phyloP scores from a whole-genome alignment of 2,888 invertebrate genomes.

The Erebia ligea region DNA sequence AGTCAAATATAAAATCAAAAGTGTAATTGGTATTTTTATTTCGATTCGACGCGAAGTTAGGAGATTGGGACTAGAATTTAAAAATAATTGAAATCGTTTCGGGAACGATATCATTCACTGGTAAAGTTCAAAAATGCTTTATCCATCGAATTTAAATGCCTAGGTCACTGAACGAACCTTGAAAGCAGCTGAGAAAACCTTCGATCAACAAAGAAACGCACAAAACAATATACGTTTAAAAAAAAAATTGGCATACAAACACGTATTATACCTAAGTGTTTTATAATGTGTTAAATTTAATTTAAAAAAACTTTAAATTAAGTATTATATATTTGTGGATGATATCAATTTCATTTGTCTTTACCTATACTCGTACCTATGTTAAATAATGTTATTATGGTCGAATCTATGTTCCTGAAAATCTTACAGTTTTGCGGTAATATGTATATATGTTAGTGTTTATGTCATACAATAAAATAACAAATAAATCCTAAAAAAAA shows the following conservation, averaged over 20 bases:
- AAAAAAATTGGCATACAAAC: background rate
- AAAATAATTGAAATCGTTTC: slow-evolving; percentile 1
- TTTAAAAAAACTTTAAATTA: background rate
- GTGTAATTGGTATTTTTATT: background rate
- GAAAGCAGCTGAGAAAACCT: background rate
- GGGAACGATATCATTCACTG: background rate
- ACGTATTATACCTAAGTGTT: background rate
- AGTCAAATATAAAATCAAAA: background rate
- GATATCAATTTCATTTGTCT: too few relatives aligned
- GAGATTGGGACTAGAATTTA: background rate
- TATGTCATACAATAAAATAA: background rate
- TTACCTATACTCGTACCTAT: too few relatives aligned
- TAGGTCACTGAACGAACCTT: slow-evolving; percentile 24
- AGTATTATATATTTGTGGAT: background rate
- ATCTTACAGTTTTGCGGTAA: background rate
- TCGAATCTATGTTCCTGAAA: background rate
- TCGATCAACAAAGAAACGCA: slow-evolving; percentile 5
- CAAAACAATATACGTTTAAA: background rate
- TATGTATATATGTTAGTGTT: background rate
- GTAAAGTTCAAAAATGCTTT: slow-evolving; percentile 14
- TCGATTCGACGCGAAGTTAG: background rate
- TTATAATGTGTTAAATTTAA: background rate
- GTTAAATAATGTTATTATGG: too few relatives aligned
- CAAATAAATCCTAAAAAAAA: background rate
- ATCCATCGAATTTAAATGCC: slow-evolving; percentile 21